Percentiles rank a stretch among this genome's conserved stretches.
Evolutionary conservation across 2,113 vertebrate genomes (phyloP).

Genomic region (Rana temporaria): DNA sequence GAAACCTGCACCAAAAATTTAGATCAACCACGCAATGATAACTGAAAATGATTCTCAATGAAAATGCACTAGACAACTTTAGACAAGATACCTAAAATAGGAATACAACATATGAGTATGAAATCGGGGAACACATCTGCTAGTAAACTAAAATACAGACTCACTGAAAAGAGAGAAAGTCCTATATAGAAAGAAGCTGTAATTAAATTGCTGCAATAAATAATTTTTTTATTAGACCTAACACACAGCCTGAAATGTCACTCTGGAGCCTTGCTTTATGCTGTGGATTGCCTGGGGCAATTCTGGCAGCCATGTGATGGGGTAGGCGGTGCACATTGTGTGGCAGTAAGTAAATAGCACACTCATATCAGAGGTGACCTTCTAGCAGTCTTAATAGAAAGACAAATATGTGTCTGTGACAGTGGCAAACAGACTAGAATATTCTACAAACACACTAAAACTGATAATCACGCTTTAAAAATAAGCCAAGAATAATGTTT

Average conservation of each 20-base stretch:
- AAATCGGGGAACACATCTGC: too few species aligned
- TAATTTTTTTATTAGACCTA: neutral
- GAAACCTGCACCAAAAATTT: too few species aligned
- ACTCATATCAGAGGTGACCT: slow-evolving; percentile 51
- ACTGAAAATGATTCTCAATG: too few species aligned
- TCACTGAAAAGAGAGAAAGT: too few species aligned
- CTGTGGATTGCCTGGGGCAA: slow-evolving; percentile 15
- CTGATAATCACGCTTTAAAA: slow-evolving; percentile 30
- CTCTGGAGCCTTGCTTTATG: neutral
- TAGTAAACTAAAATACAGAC: too few species aligned
- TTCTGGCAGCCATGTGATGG: neutral
- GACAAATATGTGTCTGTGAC: slow-evolving; percentile 51
- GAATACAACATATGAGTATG: too few species aligned
- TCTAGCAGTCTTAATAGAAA: slow-evolving; percentile 53
- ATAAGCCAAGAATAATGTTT: slow-evolving; percentile 48
- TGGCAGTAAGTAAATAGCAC: slow-evolving; percentile 52
- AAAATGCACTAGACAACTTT: too few species aligned
- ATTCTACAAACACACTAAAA: slow-evolving; percentile 26
- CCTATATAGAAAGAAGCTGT: neutral
- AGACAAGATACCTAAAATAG: too few species aligned
- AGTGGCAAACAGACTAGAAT: slow-evolving; percentile 34
- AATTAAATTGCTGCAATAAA: neutral
- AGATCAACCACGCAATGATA: too few species aligned
- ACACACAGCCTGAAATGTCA: slow-evolving; percentile 5
- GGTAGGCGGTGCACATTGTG: neutral